Percentiles rank a stretch among this genome's conserved stretches.
Conservation (phyloP, 2,113 vertebrate species). For the Vulpes vulpes region DNA sequence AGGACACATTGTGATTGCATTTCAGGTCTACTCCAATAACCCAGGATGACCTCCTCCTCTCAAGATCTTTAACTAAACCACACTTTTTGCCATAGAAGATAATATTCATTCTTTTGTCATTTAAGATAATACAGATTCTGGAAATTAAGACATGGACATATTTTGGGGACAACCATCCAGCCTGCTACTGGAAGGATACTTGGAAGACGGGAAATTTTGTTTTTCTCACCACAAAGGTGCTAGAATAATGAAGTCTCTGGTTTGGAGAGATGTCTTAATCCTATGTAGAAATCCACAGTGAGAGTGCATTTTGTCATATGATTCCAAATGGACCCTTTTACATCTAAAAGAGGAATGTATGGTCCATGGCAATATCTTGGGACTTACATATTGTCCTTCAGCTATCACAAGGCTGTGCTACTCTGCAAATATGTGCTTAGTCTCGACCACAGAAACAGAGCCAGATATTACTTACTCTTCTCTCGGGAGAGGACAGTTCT, state of each 20-base stretch:
- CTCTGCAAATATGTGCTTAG: not conserved
- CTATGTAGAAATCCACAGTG: not conserved
- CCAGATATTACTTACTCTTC: not conserved
- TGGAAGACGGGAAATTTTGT: not conserved
- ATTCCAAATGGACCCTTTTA: too few species aligned
- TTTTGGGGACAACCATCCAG: not conserved
- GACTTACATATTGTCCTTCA: not conserved
- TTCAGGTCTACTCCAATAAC: not conserved
- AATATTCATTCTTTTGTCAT: not conserved
- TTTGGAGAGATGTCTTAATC: not conserved
- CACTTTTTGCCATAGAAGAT: not conserved
- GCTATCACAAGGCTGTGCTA: not conserved
- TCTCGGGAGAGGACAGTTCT: not conserved
- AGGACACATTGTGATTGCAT: not conserved
- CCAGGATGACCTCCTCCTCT: not conserved
- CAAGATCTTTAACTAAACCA: too few species aligned
- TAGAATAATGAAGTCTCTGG: not conserved
- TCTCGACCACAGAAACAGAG: not conserved
- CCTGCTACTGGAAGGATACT: not conserved
- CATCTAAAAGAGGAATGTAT: accelerated
- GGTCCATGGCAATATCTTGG: not conserved
- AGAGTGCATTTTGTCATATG: not conserved
- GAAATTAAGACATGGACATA: accelerated
- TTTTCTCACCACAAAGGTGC: not conserved
- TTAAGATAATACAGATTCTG: not conserved